phyloP scores from a whole-genome alignment of 2,113 vertebrate species.

The Alethe castanea region DNA sequence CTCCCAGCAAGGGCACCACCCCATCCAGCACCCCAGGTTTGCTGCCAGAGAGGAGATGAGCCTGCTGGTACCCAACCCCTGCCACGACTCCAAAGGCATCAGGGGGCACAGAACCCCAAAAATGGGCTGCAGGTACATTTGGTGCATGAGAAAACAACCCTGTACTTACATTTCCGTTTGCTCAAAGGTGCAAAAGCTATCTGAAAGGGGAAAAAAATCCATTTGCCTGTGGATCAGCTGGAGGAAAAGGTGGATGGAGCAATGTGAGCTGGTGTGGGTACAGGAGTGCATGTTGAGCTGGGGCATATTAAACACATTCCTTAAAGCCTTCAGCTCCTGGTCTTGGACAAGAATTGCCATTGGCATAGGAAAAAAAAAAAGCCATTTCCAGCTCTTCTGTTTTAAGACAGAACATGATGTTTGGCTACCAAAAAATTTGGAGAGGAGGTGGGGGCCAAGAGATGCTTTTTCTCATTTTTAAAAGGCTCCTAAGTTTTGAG shows the following conservation, averaged over 20 bases:
- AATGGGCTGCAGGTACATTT: background rate
- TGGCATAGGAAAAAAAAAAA: rapidly evolving
- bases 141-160: background rate
- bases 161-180: background rate
- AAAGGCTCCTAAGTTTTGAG: background rate
- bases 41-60: background rate
- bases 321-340: background rate
- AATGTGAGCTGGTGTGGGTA: rapidly evolving
- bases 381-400: background rate
- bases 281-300: background rate
- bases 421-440: background rate
- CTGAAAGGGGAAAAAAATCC: background rate
- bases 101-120: background rate
- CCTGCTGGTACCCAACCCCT: background rate
- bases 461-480: background rate
- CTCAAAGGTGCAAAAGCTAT: background rate
- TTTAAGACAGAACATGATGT: background rate
- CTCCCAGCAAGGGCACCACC: background rate
- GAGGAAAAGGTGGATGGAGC: background rate
- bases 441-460: background rate
- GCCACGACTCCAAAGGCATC: rapidly evolving
- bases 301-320: background rate
- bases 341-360: background rate
- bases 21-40: background rate
- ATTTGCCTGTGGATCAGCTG: background rate